Base-by-base conservation (phyloP, 1,140 invertebrate genomes). In the Camponotus vicinus region DNA sequence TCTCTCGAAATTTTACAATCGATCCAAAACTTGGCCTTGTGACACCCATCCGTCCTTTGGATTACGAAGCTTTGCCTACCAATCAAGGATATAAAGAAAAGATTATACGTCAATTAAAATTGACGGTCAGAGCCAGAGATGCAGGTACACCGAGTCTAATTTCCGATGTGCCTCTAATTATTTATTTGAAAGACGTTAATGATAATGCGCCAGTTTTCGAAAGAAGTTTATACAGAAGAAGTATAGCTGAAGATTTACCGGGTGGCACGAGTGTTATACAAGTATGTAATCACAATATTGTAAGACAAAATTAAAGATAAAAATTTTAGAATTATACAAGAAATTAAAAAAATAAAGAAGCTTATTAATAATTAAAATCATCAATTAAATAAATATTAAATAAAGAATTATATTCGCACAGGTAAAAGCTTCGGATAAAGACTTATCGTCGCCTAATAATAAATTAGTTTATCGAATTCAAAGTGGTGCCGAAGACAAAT, bases 101-200 rank as follows among this genome's bases (percentile, higher is more conserved):
- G 6, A 90, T 92, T 80, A 96, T 98, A 49, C 95, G 97, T 66
- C 96, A 96, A 9, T 96, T 98, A 82, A 97, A 97, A 94, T 95
- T 99, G 27, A 97, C 97, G 13, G 96, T 99, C 0, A 95, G 97
- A 91, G 98, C 98, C 0, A 96, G 96, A 32, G 98, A 99, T 93
- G 96, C 97, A 86, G 98, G 98, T 0, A 96, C 94, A 11, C 98
- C 98, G 0, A 96, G 97, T 84, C 93, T 98, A 9, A 97, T 96
- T 55, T 97, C 97, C 0, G 96, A 98, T 52, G 97, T 97, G 13
- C 96, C 97, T 0, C 96, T 99, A 0, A 96, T 96, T 0, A 96
- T 99, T 79, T 98, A 98, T 94, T 96, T 99, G 2, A 97, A 98
- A 89, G 98, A 99, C 94, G 96, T 97, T 6, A 99, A 99, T 94